phyloP scores from a whole-genome alignment of 2,797 vertebrate genomes.

The Psittacula echo region DNA sequence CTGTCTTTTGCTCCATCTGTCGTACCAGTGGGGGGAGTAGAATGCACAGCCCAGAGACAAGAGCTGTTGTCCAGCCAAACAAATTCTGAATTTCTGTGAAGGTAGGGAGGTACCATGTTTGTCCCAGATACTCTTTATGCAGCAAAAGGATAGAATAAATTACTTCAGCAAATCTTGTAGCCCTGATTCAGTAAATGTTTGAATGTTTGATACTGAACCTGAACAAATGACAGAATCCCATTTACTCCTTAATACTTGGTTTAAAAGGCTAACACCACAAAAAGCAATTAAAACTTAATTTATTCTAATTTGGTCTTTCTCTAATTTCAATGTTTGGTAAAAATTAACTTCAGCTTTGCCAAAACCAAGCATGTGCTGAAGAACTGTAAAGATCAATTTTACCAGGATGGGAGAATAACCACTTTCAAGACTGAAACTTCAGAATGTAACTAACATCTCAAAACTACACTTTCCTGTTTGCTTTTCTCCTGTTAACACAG shows the following conservation, averaged over 20 bases:
- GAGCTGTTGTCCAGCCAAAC: neutral
- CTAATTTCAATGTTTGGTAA: neutral
- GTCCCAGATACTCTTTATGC: neutral
- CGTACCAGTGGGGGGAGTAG: neutral
- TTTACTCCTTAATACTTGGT: neutral
- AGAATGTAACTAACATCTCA: neutral
- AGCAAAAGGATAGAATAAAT: neutral
- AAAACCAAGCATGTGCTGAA: neutral
- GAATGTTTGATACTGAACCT: neutral
- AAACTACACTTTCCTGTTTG: slow-evolving; percentile 31
- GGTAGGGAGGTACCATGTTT: neutral
- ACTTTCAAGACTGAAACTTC: neutral
- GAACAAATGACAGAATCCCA: neutral
- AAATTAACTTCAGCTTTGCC: neutral
- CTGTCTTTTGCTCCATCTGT: neutral
- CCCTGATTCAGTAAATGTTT: neutral
- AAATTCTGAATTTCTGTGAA: neutral
- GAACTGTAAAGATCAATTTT: neutral
- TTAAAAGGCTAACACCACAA: neutral
- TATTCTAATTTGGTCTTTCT: neutral
- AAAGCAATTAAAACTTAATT: neutral
- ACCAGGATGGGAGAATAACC: neutral
- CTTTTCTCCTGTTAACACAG: slow-evolving; percentile 38
- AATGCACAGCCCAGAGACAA: neutral
- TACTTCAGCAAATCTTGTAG: neutral